Base-by-base conservation (phyloP, 2,888 invertebrate species). In the Epirrhoe alternata region DNA sequence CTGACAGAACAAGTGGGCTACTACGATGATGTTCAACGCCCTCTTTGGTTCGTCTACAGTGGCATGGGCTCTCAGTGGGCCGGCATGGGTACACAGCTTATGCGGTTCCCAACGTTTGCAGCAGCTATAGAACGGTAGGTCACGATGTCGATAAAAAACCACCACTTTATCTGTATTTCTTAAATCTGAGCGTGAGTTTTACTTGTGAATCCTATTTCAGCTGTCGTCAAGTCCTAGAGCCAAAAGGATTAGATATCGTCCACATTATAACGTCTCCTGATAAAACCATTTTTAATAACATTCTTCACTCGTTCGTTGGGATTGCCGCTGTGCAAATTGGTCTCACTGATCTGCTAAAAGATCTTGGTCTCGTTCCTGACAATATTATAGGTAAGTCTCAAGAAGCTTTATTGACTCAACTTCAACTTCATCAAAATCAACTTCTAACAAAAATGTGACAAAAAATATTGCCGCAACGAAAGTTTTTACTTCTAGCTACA, bases 1-100 rank as follows among this genome's bases (percentile, higher is more conserved):
- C 59, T 88, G 0, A 61, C 65, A 2, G 84, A 88, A 59, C 78
- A 79, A 14, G 69, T 70, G 0, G 79, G 79, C 10, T 88, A 88
- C 68, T 87, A 80, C 24, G 86, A 89, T 56, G 78, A 84, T 10
- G 84, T 73, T 0, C 77, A 79, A 24, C 82, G 94, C 0, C 95
- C 95, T 3, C 85, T 96, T 10, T 96, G 96, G 95, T 96, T 94
- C 82, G 94, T 96, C 65, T 96, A 95, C 89, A 95, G 96, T 68
- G 96, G 96, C 5, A 96, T 96, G 96, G 96, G 96, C 12, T 94
- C 95, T 0, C 96, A 96, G 80, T 96, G 96, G 96, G 85, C 93
- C 33, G 95, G 95, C 30, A 96, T 96, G 96, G 96, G 95, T 0
- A 80, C 88, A 17, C 90, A 94, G 49, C 91, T 96, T 76, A 94